Conservation (phyloP, 2,888 invertebrate species). For the Drosophila borealis region DNA sequence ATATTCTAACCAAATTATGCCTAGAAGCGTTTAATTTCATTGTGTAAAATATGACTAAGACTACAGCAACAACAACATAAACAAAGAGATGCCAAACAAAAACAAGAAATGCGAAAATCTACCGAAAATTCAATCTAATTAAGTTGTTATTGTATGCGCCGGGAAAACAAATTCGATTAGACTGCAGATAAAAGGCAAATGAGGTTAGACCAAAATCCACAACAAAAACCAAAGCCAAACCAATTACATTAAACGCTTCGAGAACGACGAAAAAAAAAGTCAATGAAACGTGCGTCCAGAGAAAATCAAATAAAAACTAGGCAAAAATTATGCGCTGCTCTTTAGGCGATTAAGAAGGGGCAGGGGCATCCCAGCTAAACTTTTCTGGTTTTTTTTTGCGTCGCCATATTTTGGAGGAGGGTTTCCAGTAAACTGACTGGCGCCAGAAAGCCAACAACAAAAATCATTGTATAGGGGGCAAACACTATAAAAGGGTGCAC, state of each 20-base stretch:
- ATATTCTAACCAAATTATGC: slow-evolving; percentile 17
- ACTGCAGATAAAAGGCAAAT: slow-evolving; percentile 50
- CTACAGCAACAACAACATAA: slow-evolving; percentile 5
- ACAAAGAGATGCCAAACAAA: not conserved
- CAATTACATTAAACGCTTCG: slow-evolving; percentile 80
- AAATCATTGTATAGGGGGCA: slow-evolving; percentile 30
- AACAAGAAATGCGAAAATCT: slow-evolving; percentile 25
- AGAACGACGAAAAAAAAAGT: slow-evolving; percentile 22
- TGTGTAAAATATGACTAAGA: slow-evolving; percentile 63
- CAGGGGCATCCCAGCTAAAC: slow-evolving; percentile 21
- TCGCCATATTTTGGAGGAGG: slow-evolving; percentile 41
- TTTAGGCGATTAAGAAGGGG: slow-evolving; percentile 39
- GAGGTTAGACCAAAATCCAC: slow-evolving; percentile 25
- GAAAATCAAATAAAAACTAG: slow-evolving; percentile 65
- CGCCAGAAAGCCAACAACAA: slow-evolving; percentile 69
- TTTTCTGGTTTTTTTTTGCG: slow-evolving; percentile 20
- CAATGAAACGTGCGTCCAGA: slow-evolving; percentile 54
- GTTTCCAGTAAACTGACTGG: slow-evolving; percentile 56
- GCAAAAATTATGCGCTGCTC: slow-evolving; percentile 67
- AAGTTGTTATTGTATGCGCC: slow-evolving; percentile 72
- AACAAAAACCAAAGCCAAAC: slow-evolving; percentile 47
- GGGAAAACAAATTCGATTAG: slow-evolving; percentile 70
- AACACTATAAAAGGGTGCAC: slow-evolving; percentile 45
- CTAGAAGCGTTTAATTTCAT: slow-evolving; percentile 37
- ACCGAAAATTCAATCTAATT: slow-evolving; percentile 73